Evolutionary conservation across 2,113 vertebrate species (phyloP).

Genomic region (Parus major): DNA sequence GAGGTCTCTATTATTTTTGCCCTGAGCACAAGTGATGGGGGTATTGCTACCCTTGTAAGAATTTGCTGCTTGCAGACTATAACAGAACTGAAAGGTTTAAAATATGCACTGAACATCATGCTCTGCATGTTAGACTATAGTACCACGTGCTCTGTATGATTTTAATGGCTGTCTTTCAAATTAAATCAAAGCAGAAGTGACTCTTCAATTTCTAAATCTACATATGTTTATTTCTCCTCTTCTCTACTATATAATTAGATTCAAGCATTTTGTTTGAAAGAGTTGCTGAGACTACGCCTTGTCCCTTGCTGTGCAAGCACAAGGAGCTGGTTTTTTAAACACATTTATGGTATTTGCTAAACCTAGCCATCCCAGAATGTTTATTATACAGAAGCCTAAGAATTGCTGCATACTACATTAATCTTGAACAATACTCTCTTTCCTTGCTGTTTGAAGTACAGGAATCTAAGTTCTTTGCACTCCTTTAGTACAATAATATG

Average conservation of each 20-base stretch:
- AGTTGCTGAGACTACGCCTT: neutral
- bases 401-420: neutral
- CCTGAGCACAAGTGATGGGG: neutral
- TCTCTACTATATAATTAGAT: neutral
- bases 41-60: neutral
- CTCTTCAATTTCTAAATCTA: neutral
- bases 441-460: neutral
- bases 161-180: neutral
- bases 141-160: neutral
- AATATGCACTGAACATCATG: neutral
- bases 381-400: neutral
- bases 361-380: neutral
- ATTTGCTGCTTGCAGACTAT: neutral
- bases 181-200: neutral
- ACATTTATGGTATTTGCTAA: neutral
- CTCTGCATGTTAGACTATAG: neutral
- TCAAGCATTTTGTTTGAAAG: neutral
- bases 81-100: neutral
- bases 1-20: neutral
- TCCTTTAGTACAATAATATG: neutral
- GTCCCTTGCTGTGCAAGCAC: neutral
- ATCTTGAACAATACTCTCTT: neutral
- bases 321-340: neutral
- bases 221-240: neutral
- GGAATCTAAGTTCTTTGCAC: neutral